phyloP scores from a whole-genome alignment of 2,888 invertebrate genomes.

The Drosophila anceps region DNA sequence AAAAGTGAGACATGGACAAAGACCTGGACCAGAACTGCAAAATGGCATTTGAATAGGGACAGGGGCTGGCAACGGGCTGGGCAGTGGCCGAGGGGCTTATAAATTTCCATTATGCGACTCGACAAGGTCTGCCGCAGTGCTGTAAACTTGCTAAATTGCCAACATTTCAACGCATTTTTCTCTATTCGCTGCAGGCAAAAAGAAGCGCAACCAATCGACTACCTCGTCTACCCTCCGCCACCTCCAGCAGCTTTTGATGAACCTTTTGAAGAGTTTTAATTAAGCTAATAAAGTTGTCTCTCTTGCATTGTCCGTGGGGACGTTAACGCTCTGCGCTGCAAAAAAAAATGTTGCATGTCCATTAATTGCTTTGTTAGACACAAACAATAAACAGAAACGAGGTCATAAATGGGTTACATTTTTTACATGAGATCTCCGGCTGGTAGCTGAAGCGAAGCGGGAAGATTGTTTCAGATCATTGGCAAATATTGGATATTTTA shows the following conservation, averaged over 20 bases:
- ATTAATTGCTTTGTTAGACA: conserved; percentile 77
- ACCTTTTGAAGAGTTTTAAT: conserved; percentile 79
- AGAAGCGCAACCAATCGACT: conserved; percentile 70
- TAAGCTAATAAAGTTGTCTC: conserved; percentile 77
- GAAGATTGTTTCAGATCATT: too few relatives aligned
- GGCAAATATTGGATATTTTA: background rate
- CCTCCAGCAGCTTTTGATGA: conserved; percentile 55
- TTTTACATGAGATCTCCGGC: conserved; percentile 1
- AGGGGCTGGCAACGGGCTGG: background rate
- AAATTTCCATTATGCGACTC: conserved; percentile 59
- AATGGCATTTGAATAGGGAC: conserved; percentile 11
- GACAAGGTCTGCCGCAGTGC: conserved; percentile 53
- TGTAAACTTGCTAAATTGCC: conserved; percentile 79
- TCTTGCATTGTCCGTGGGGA: conserved; percentile 24
- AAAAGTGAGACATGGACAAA: conserved; percentile 18
- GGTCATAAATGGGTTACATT: conserved; percentile 59
- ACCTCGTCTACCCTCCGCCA: background rate
- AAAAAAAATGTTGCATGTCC: conserved; percentile 62
- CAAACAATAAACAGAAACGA: conserved; percentile 61
- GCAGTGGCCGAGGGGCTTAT: conserved; percentile 6
- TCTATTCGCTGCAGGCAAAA: conserved; percentile 32
- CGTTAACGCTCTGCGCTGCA: conserved; percentile 13
- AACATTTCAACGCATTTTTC: conserved; percentile 76
- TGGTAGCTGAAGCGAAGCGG: too few relatives aligned
- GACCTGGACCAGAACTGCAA: conserved; percentile 31